These are phyloP conservation scores for Ostrea denselamellosa DNA, from an alignment of 1,140 invertebrate genomes.

Conservation along the genomic window DNA sequence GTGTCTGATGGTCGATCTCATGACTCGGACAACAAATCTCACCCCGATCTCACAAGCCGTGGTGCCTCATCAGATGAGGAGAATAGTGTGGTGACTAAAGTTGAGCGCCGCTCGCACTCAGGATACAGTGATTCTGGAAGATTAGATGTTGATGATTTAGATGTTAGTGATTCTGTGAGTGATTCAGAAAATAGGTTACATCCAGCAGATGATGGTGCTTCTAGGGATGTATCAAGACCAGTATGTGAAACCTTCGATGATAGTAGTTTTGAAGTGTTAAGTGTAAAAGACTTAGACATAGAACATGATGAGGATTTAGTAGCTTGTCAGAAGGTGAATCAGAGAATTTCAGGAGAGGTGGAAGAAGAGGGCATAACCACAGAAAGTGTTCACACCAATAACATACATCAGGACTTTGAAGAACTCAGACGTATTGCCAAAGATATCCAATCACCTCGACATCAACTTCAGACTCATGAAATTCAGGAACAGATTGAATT, in stretches of 20 bases:
- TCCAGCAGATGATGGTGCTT: background rate
- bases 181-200: background rate
- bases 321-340: constrained; percentile 40
- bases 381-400: constrained; percentile 45
- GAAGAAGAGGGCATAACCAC: constrained; percentile 33
- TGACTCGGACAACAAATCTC: background rate
- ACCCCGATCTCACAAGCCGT: constrained; percentile 22
- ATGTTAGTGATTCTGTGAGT: background rate
- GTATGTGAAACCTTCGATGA: background rate
- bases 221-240: background rate
- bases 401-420: constrained; percentile 64
- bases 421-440: constrained; percentile 67
- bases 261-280: constrained; percentile 39
- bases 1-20: background rate
- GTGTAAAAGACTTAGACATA: background rate
- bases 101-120: background rate
- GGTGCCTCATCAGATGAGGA: constrained; percentile 43
- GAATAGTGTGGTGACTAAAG: constrained; percentile 44
- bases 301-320: constrained; percentile 29
- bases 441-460: constrained; percentile 59
- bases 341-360: constrained; percentile 12
- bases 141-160: background rate
- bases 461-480: constrained; percentile 56
- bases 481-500: constrained; percentile 59
- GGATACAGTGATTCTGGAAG: background rate